Conservation (phyloP, 1,140 invertebrate genomes). For the Papilio polytes region DNA sequence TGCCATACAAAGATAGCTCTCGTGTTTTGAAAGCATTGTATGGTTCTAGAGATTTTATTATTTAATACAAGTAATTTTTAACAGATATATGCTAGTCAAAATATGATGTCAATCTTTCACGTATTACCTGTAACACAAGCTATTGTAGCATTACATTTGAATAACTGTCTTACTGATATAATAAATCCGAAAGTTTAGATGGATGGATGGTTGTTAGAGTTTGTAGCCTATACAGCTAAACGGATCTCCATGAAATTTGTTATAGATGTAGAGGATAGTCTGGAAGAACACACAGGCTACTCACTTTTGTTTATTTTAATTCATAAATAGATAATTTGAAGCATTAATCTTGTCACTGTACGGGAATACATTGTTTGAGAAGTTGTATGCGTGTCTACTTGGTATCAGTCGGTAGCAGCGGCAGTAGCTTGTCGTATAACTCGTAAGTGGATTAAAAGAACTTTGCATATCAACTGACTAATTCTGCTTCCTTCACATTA, state of each 20-base stretch:
- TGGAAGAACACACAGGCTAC: too few species aligned
- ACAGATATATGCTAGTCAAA: not conserved
- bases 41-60: not conserved
- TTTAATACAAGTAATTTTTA: not conserved
- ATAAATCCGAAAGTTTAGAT: too few species aligned
- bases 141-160: too few species aligned
- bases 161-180: too few species aligned
- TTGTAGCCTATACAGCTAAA: too few species aligned
- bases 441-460: constrained; percentile 19
- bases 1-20: constrained; percentile 39
- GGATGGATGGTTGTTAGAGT: too few species aligned
- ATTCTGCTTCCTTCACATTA: not conserved
- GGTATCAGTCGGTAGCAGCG: not conserved
- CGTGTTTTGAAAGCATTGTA: constrained; percentile 28
- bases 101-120: not conserved
- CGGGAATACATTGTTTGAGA: not conserved
- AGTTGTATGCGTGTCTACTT: not conserved
- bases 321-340: not conserved
- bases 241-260: too few species aligned
- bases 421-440: not conserved
- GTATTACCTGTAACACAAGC: too few species aligned
- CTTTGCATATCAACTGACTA: not conserved
- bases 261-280: too few species aligned
- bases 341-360: not conserved
- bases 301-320: too few species aligned